Base-by-base conservation (phyloP, 2,797 vertebrate genomes). In the Sciaenops ocellatus region DNA sequence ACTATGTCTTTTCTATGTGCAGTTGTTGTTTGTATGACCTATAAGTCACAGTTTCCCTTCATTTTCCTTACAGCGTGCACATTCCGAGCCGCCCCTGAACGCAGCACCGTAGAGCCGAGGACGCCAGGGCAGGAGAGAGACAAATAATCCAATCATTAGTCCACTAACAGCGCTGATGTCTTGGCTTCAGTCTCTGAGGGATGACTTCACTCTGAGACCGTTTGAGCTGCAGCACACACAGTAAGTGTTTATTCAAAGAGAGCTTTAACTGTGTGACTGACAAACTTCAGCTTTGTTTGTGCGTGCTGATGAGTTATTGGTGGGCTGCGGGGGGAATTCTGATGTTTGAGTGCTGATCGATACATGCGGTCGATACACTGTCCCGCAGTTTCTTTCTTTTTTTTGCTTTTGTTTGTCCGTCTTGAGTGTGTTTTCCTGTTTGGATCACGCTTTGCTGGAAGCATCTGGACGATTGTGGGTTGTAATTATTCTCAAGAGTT, bases 201-300 rank as follows among this genome's bases (percentile, higher is more conserved):
- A 93, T 88, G 90, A 92, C 28, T 90, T 92, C 71, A 84, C 76
- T 52, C 87, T 92, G 89, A 94, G 63, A 15, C 91, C 93, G 68
- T 90, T 89, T 59, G 93, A 92, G 84, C 28, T 18, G 0, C 69
- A 69, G 57, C 71, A 78, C 1, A 57, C 89, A 10, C 81, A 17
- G 93, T 94, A 48, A 92, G 93, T 92, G 46, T 66, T 24, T 0
- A 1, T 7, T 0, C 34, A 38, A 8, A 38, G 34, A 38, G 3
- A 34, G 26, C 52, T 66, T 12, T 9, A 5, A 15, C 17, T 15
- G 18, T 55, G 30, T 10, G 34, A 42, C 12, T 6, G 2, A 17
- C 3, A 7, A 59, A 80, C 79, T 83, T 76, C 3, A 12, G 34
- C 67, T 66, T 17, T n/a, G 65, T 55, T 68, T 38, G 55, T 26